Conservation (phyloP, 2,888 invertebrate species). For the Pomacea canaliculata region DNA sequence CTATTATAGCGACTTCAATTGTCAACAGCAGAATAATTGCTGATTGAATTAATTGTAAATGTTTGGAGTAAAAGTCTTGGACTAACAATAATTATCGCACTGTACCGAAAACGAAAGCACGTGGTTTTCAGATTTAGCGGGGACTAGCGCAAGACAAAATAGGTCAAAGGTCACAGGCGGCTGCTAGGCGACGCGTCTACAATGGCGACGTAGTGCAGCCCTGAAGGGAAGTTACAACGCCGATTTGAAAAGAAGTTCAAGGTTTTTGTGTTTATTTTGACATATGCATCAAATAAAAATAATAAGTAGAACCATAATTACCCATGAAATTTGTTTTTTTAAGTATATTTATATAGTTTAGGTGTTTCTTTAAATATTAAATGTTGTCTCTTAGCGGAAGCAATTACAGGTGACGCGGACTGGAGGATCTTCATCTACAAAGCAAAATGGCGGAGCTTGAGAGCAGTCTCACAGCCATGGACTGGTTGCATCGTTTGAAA, state of each 20-base stretch:
- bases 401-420: slow-evolving; percentile 10
- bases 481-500: slow-evolving; percentile 72
- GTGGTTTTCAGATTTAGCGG: slow-evolving; percentile 26
- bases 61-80: no score
- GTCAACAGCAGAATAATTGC: no score
- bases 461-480: slow-evolving; percentile 72
- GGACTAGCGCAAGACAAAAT: slow-evolving; percentile 40
- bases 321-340: neutral
- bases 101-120: no score
- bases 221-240: slow-evolving; percentile 30
- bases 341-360: neutral
- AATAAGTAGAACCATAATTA: no score
- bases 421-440: slow-evolving; percentile 4
- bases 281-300: neutral
- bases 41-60: no score
- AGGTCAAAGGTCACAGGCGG: slow-evolving; percentile 54
- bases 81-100: no score
- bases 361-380: neutral
- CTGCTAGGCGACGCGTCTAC: slow-evolving; percentile 59
- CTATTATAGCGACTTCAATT: no score
- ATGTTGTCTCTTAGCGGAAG: neutral
- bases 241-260: slow-evolving; percentile 33
- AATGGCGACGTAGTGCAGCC: slow-evolving; percentile 43
- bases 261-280: neutral
- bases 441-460: slow-evolving; percentile 69